A percentile compares a stretch with the other conserved stretches of the same genome.
Conservation (phyloP, 1,140 invertebrate species). For the Ceratosolen solmsi region DNA sequence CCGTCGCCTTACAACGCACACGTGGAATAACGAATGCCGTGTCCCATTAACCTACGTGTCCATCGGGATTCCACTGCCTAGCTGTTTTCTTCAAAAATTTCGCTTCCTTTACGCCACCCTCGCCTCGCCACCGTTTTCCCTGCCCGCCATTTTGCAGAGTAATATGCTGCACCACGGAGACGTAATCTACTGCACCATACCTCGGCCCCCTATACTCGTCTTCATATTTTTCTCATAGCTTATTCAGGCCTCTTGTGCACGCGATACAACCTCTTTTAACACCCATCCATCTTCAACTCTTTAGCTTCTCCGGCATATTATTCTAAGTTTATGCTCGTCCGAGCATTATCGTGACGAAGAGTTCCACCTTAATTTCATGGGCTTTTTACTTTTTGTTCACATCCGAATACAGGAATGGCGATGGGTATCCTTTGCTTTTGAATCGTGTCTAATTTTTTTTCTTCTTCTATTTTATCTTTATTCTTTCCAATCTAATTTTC, state of each 20-base stretch:
- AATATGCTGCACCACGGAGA: no score
- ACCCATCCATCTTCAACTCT: not conserved
- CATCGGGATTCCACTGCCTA: no score
- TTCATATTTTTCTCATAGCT: not conserved
- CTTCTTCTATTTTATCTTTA: no score
- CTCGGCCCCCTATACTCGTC: not conserved
- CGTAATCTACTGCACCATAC: no score
- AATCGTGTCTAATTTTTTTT: no score
- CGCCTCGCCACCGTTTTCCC: not conserved
- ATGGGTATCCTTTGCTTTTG: no score
- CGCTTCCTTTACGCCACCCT: not conserved
- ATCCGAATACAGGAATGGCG: no score
- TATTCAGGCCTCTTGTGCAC: not conserved
- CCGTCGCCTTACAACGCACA: not conserved
- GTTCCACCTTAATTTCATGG: no score
- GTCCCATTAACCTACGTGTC: not conserved
- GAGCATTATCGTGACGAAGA: not conserved
- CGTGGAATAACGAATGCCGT: not conserved
- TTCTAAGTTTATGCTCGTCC: not conserved
- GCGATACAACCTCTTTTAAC: not conserved
- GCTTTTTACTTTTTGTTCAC: no score
- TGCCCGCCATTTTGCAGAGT: not conserved
- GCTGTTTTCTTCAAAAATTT: not conserved
- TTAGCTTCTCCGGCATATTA: not conserved
- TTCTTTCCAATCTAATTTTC: no score